A percentile compares a stretch with the other conserved stretches of the same genome.
Conservation (phyloP, 1,140 invertebrate species). For the Drosophila mojavensis region DNA sequence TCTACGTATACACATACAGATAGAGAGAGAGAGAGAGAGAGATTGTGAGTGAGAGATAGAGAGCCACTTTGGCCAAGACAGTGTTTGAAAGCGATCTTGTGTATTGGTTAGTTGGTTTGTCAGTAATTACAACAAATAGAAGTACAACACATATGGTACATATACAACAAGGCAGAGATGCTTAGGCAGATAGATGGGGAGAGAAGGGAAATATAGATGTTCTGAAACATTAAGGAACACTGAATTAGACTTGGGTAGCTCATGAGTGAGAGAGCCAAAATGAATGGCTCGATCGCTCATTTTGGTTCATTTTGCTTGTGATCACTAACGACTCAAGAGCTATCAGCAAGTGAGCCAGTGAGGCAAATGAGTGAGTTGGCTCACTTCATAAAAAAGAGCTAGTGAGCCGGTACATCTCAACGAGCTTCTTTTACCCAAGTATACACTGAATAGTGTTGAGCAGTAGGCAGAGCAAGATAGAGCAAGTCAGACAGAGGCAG, state of each 20-base stretch:
- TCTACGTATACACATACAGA: background rate
- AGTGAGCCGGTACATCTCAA: too few species aligned
- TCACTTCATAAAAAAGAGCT: too few species aligned
- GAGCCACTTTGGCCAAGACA: conserved; percentile 1
- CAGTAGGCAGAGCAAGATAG: background rate
- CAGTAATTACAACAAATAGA: conserved; percentile 47
- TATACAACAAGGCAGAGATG: background rate
- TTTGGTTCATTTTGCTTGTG: too few species aligned
- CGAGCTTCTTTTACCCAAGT: too few species aligned
- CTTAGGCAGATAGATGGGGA: conserved; percentile 1
- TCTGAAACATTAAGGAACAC: conserved; percentile 1
- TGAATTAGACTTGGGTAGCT: background rate
- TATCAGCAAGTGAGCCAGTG: too few species aligned
- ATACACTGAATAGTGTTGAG: background rate
- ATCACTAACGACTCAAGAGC: too few species aligned
- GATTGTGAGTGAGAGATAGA: conserved; percentile 2
- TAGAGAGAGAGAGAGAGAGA: conserved; percentile 2
- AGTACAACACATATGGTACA: conserved; percentile 42
- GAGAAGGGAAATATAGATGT: conserved; percentile 5
- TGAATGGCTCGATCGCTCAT: too few species aligned
- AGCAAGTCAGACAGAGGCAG: conserved; percentile 1
- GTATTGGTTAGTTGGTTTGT: conserved; percentile 8
- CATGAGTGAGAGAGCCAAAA: too few species aligned
- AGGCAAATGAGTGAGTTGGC: too few species aligned
- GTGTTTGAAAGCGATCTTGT: conserved; percentile 21